Evolutionary conservation across 2,888 invertebrate genomes (phyloP).

Genomic region (Argyresthia goedartella): DNA sequence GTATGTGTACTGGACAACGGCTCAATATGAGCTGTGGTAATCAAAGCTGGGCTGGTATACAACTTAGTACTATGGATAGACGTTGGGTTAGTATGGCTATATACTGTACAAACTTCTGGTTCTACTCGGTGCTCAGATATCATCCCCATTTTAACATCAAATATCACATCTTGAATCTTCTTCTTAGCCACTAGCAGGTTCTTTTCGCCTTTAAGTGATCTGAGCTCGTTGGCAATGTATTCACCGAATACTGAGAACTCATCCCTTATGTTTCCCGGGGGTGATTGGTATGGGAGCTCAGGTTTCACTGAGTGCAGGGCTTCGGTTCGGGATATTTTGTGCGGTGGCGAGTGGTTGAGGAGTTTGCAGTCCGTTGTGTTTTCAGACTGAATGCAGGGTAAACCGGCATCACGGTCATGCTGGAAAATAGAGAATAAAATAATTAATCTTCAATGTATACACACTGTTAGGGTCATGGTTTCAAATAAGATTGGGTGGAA

Average conservation of each 20-base stretch:
- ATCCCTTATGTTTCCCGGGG: constrained; percentile 39
- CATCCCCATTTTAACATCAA: constrained; percentile 72
- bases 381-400: too few species aligned
- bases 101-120: constrained; percentile 35
- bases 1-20: constrained; percentile 33
- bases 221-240: constrained; percentile 71
- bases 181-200: constrained; percentile 69
- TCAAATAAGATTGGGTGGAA: too few species aligned
- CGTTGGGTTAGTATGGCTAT: constrained; percentile 25
- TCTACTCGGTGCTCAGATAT: constrained; percentile 34
- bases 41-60: constrained; percentile 39
- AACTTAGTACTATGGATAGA: constrained; percentile 38
- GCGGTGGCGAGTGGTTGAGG: constrained; percentile 26
- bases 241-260: constrained; percentile 72
- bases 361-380: neutral
- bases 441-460: too few species aligned
- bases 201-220: constrained; percentile 67
- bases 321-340: constrained; percentile 37
- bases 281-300: constrained; percentile 25
- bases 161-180: constrained; percentile 72
- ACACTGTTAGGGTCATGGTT: too few species aligned
- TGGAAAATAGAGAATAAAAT: too few species aligned
- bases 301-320: constrained; percentile 25
- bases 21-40: constrained; percentile 41
- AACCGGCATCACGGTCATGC: too few species aligned